Base-by-base conservation (phyloP, 2,113 vertebrate species). In the Sialia sialis region DNA sequence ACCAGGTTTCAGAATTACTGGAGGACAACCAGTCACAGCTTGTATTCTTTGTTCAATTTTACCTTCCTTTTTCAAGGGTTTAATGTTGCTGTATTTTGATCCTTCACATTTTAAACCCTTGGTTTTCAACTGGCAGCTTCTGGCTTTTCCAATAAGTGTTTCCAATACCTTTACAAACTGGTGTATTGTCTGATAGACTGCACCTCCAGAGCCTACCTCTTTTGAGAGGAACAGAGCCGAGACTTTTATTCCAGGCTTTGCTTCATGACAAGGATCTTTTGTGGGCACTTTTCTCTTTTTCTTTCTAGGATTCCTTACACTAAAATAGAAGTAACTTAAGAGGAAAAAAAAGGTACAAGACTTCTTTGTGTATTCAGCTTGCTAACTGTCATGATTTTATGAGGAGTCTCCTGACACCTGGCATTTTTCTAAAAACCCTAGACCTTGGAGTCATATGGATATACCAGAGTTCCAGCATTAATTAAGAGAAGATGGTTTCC, bases 341-440 rank as follows among this genome's bases (percentile, higher is more conserved):
- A 70, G 38, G 55, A 60, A 89, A 73, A 88, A 69, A 58, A 62
- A 89, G 21, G 26, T 20, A 95, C 79, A 95, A 90, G 73, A 78
- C 52, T 16, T 95, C 90, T 95, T 95, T 96, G 79, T 93, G 68
- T 86, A 41, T 94, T 90, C 83, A 96, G 67, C 72, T 83, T 85
- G 78, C 30, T 64, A 90, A 90, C 75, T 93, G 85, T 95, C 85
- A 59, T 75, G 85, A 67, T 93, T 95, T 96, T 96, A 96, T 70
- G 93, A 93, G 89, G 67, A 94, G 78, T 85, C 75, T 94, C 51
- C 60, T 63, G 93, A 90, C 30, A 91, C 67, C 52, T 77, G 67
- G 79, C 41, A 70, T 93, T 95, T 94, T 95, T 93, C 87, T 95
- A 77, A 95, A 90, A 95, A 83, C 46, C 58, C 34, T 69, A 95